Evolutionary conservation across 2,888 invertebrate genomes (phyloP).

Genomic region (Platycheirus rosarum): DNA sequence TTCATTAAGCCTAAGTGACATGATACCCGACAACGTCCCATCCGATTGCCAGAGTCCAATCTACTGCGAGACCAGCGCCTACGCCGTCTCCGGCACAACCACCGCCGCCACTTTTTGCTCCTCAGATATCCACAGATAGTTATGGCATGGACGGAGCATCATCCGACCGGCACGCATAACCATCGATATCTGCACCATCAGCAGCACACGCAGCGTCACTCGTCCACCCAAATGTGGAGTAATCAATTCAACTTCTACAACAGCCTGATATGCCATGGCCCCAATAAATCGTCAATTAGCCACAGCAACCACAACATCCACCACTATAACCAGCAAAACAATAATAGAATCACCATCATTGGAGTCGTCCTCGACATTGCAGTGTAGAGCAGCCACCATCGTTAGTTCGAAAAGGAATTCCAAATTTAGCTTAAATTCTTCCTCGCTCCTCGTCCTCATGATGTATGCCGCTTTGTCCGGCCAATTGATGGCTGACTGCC

Average conservation of each 20-base stretch:
- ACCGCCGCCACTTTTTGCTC: conserved; percentile 13
- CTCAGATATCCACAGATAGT: conserved; percentile 68
- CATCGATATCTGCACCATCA: conserved; percentile 64
- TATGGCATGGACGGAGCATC: conserved; percentile 73
- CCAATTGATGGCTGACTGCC: conserved; percentile 85
- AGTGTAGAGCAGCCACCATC: conserved; percentile 36
- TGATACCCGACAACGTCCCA: conserved; percentile 60
- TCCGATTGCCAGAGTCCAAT: conserved; percentile 40
- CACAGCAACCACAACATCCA: conserved; percentile 64
- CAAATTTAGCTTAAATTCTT: conserved; percentile 62
- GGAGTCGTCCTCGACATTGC: conserved; percentile 8
- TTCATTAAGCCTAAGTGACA: conserved; percentile 70
- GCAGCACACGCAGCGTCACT: conserved; percentile 54
- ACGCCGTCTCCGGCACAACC: background rate
- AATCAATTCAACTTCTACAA: conserved; percentile 75
- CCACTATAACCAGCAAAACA: conserved; percentile 42
- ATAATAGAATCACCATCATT: conserved; percentile 47
- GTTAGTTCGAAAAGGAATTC: conserved; percentile 37
- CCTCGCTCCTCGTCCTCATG: conserved; percentile 65
- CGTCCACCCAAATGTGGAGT: conserved; percentile 76
- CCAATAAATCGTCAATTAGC: conserved; percentile 76
- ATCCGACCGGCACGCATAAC: conserved; percentile 70
- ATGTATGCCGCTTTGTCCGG: conserved; percentile 76
- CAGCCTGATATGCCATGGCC: conserved; percentile 79
- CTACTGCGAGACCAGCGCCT: conserved; percentile 24